Evolutionary conservation across 2,797 vertebrate genomes (phyloP).

Genomic region (Urocyon cinereoargenteus): DNA sequence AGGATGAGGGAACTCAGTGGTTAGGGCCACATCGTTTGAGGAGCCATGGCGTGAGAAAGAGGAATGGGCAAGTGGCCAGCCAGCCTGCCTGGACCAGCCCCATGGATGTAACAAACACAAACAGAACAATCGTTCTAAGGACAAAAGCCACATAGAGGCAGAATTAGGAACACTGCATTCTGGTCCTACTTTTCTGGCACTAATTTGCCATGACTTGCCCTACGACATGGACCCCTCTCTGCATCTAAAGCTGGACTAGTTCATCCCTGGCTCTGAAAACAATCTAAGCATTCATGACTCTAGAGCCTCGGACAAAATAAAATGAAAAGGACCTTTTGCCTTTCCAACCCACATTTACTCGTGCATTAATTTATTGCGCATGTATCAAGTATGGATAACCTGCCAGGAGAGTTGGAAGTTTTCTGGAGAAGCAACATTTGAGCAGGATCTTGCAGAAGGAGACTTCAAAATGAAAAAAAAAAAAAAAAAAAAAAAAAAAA

Average conservation of each 20-base stretch:
- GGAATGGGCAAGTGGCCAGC: background rate
- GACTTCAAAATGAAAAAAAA: constrained; percentile 15
- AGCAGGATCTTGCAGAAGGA: constrained; percentile 31
- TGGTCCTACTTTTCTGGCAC: background rate
- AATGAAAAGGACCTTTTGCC: background rate
- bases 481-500: background rate
- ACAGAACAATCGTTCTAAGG: background rate
- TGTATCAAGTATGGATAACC: background rate
- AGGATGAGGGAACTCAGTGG: background rate
- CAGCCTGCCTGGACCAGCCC: background rate
- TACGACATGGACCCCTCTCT: background rate
- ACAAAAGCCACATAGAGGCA: background rate
- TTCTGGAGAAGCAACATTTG: background rate
- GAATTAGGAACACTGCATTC: background rate
- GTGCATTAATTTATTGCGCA: background rate
- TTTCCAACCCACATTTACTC: background rate
- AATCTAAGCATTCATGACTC: background rate
- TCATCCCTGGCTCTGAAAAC: background rate
- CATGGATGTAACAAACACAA: background rate
- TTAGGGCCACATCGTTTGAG: background rate
- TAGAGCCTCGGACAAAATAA: background rate
- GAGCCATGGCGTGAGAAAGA: background rate
- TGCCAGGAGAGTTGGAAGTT: background rate
- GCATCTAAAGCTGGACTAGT: background rate
- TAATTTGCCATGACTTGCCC: no score